Conservation (phyloP, 1,140 invertebrate genomes). For the Archivesica marissinica region DNA sequence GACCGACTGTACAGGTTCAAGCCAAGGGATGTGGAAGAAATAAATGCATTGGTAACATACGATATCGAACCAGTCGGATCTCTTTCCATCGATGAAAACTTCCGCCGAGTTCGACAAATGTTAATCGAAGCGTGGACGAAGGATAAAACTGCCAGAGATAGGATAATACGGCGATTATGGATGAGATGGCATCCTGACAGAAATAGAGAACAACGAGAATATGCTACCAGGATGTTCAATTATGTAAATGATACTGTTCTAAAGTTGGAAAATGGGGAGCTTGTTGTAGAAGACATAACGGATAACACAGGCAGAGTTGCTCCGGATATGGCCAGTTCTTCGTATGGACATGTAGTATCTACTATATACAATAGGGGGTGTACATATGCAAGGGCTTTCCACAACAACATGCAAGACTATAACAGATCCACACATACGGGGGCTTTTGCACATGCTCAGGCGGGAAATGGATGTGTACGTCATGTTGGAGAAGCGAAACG, state of each 20-base stretch:
- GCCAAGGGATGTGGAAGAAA: constrained; percentile 10
- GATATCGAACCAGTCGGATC: constrained; percentile 8
- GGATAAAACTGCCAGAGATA: constrained; percentile 70
- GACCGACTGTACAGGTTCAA: constrained; percentile 42
- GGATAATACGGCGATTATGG: constrained; percentile 75
- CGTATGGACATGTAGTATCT: background rate
- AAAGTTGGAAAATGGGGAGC: constrained; percentile 64
- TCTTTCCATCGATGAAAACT: constrained; percentile 51
- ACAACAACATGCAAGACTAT: background rate
- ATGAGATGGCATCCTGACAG: constrained; percentile 82
- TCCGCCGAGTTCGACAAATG: constrained; percentile 7
- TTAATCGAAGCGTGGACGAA: constrained; percentile 67
- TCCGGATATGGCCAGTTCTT: background rate
- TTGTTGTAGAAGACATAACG: background rate
- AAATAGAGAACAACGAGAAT: constrained; percentile 73
- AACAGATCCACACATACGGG: background rate
- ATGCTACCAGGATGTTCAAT: constrained; percentile 73
- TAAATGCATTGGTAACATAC: constrained; percentile 1
- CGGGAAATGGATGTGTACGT: background rate
- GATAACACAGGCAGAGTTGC: constrained; percentile 14
- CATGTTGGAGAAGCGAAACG: constrained; percentile 22
- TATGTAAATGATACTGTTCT: constrained; percentile 62
- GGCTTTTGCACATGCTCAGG: background rate
- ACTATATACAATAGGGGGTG: background rate
- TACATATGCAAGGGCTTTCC: background rate